Conservation (phyloP, 1,140 invertebrate genomes). For the Drosophila carrolli region DNA sequence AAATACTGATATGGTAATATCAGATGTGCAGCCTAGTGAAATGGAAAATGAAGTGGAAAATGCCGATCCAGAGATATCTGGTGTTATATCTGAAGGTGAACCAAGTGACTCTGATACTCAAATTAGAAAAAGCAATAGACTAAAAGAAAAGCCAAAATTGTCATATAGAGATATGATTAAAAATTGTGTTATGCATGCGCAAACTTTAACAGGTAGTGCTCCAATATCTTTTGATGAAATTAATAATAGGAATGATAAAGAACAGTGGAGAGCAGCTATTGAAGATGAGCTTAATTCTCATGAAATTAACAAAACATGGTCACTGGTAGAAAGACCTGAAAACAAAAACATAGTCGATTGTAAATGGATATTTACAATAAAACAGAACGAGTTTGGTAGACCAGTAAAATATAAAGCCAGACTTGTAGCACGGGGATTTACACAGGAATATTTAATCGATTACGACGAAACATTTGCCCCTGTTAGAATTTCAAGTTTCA, state of each 20-base stretch:
- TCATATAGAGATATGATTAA: no score
- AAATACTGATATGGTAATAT: no score
- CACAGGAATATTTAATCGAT: neutral
- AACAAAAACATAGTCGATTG: neutral
- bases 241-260: neutral
- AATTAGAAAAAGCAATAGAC: neutral
- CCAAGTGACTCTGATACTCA: constrained; percentile 1
- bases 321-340: neutral
- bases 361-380: constrained; percentile 3
- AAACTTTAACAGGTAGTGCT: no score
- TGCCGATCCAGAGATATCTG: neutral
- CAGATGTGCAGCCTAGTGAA: neutral
- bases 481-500: no score
- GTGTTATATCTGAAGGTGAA: constrained; percentile 3
- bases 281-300: constrained; percentile 1
- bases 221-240: neutral
- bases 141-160: neutral
- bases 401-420: constrained; percentile 1
- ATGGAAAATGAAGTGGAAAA: constrained; percentile 1
- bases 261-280: neutral
- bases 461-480: no score
- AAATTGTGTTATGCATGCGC: no score
- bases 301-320: neutral
- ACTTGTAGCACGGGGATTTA: neutral
- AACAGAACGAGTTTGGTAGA: neutral